Conservation (phyloP, 1,140 invertebrate species). For the Ylistrum balloti region DNA sequence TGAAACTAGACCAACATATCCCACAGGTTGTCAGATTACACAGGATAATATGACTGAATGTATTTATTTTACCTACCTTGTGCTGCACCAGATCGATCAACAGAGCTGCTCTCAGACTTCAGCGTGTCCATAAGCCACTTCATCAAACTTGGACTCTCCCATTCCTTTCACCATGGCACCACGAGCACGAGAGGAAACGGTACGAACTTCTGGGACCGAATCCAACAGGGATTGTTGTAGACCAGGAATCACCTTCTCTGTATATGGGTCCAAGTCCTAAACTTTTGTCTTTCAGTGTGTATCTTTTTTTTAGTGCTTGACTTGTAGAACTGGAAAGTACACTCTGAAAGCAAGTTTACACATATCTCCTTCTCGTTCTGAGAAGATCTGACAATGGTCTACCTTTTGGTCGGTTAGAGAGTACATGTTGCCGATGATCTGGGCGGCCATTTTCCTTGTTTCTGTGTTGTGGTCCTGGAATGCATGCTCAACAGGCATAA, state of each 20-base stretch:
- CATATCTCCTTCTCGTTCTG: too few species aligned
- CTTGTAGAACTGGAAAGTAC: too few species aligned
- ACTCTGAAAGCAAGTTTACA: too few species aligned
- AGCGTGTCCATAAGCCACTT: constrained; percentile 99
- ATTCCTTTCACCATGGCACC: constrained; percentile 99
- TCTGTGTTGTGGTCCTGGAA: constrained; percentile 98
- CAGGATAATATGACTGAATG: too few species aligned
- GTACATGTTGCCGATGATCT: constrained; percentile 99
- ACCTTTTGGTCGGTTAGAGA: constrained; percentile 98
- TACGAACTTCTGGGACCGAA: constrained; percentile 97
- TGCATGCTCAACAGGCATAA: constrained; percentile 99
- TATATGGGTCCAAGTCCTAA: constrained; percentile 96
- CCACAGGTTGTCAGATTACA: not conserved
- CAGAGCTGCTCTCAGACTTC: constrained; percentile 97
- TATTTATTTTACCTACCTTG: constrained; percentile 89
- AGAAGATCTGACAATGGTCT: too few species aligned
- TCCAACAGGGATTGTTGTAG: constrained; percentile 97
- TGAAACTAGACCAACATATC: too few species aligned
- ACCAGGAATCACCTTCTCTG: constrained; percentile 98
- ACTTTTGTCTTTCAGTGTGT: too few species aligned
- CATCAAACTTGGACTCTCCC: constrained; percentile 96
- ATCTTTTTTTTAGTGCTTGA: too few species aligned
- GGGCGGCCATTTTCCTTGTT: constrained; percentile 98
- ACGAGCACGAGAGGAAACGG: constrained; percentile 95
- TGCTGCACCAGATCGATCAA: constrained; percentile 98